Conservation (phyloP, 1,140 invertebrate genomes). For the Neodiprion virginianus region DNA sequence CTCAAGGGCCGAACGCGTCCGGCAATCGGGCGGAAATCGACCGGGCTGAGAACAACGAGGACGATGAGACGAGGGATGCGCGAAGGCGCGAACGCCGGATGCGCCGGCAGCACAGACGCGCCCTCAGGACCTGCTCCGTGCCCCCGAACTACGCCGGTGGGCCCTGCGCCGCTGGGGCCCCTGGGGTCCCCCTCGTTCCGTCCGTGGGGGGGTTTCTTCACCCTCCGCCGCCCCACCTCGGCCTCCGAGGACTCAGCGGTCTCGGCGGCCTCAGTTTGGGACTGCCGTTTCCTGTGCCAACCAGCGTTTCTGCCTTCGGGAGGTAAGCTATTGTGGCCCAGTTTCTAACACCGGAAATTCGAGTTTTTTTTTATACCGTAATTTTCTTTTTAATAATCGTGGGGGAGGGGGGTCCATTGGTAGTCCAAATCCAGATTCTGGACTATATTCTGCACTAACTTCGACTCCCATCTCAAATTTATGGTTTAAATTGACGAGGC, state of each 20-base stretch:
- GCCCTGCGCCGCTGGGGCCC: slow-evolving; percentile 26
- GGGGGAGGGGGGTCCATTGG: too few species aligned
- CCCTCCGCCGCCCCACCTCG: slow-evolving; percentile 56
- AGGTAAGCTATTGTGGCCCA: slow-evolving; percentile 38
- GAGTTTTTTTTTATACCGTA: not conserved
- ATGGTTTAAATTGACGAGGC: too few species aligned
- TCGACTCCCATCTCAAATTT: too few species aligned
- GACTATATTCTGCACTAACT: too few species aligned
- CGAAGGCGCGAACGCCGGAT: slow-evolving; percentile 53
- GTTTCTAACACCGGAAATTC: not conserved
- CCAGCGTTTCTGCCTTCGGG: slow-evolving; percentile 59
- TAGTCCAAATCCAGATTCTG: too few species aligned
- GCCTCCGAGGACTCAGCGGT: slow-evolving; percentile 49
- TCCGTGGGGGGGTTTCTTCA: slow-evolving; percentile 49
- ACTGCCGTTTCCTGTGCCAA: slow-evolving; percentile 58
- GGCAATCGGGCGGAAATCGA: slow-evolving; percentile 4
- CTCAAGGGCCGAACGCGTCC: slow-evolving; percentile 8
- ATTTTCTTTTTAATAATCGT: not conserved
- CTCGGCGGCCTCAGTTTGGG: slow-evolving; percentile 50
- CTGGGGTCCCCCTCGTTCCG: slow-evolving; percentile 37
- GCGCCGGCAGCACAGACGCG: slow-evolving; percentile 49
- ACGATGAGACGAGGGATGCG: slow-evolving; percentile 45
- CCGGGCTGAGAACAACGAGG: slow-evolving; percentile 27
- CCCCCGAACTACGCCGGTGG: slow-evolving; percentile 50
- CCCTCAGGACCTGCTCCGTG: slow-evolving; percentile 48